These are phyloP conservation scores for Saiga tatarica DNA, from an alignment of 2,113 vertebrate species.

Conservation along the genomic window DNA sequence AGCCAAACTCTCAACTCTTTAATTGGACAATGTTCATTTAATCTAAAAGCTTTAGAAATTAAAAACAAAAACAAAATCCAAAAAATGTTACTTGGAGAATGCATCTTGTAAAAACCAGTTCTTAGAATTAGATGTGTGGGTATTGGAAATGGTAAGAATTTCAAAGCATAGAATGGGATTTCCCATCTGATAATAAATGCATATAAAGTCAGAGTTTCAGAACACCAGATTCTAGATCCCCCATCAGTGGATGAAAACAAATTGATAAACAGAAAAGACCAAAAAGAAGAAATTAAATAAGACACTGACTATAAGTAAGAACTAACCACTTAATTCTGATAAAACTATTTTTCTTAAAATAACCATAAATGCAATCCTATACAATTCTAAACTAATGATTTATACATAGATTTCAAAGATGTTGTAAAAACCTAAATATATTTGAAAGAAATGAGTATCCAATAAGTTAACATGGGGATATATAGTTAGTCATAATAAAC, in stretches of 20 bases:
- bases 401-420: constrained; percentile 25
- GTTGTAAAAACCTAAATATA: constrained; percentile 7
- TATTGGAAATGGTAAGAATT: neutral
- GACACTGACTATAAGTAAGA: neutral
- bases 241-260: neutral
- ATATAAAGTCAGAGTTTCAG: neutral
- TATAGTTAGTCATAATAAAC: neutral
- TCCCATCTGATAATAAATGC: neutral
- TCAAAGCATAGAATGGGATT: neutral
- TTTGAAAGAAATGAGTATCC: constrained; percentile 32
- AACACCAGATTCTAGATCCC: neutral
- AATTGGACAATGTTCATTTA: neutral
- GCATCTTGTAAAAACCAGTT: neutral
- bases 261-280: neutral
- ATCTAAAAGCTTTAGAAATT: neutral
- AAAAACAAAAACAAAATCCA: neutral
- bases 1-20: neutral
- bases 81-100: neutral
- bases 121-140: neutral
- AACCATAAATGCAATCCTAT: neutral
- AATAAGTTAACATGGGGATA: neutral
- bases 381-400: constrained; percentile 8
- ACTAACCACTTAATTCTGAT: neutral
- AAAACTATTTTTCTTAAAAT: neutral
- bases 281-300: neutral